Percentiles rank a stretch among this genome's conserved stretches.
phyloP scores from a whole-genome alignment of 2,797 vertebrate genomes.

The Lagodon rhomboides region DNA sequence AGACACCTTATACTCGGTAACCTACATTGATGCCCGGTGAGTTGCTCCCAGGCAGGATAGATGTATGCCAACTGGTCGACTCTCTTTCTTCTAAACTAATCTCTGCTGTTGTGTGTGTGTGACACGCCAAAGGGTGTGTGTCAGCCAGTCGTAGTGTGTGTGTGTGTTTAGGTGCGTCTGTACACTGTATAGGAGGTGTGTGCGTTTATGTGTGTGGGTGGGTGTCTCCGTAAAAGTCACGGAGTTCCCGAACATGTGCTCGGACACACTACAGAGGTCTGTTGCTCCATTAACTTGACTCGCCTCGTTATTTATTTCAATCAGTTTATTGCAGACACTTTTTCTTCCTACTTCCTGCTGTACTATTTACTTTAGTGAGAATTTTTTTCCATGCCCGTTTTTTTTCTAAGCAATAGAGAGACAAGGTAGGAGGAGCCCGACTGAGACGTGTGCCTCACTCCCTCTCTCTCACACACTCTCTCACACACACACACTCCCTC shows the following conservation, averaged over 20 bases:
- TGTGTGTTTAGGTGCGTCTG: conserved; percentile 60
- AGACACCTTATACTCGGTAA: conserved; percentile 48
- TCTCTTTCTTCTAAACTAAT: conserved; percentile 67
- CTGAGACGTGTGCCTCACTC: conserved; percentile 78
- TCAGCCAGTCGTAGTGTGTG: conserved; percentile 38
- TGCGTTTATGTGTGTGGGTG: conserved; percentile 57
- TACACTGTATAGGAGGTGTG: conserved; percentile 63
- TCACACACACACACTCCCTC: conserved; percentile 73
- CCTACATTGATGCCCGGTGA: conserved; percentile 42
- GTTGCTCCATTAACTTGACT: conserved; percentile 46
- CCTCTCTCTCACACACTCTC: conserved; percentile 65
- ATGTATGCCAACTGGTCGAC: conserved; percentile 56
- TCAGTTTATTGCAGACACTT: conserved; percentile 23
- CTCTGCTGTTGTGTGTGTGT: conserved; percentile 52
- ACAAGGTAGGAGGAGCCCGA: conserved; percentile 85
- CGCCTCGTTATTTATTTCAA: conserved; percentile 30
- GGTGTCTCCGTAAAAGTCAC: conserved; percentile 65
- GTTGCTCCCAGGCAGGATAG: conserved; percentile 43
- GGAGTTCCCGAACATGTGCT: conserved; percentile 76
- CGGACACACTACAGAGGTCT: conserved; percentile 56
- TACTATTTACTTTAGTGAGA: conserved; percentile 73
- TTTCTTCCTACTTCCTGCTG: conserved; percentile 46
- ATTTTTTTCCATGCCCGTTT: conserved; percentile 76
- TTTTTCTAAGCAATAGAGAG: conserved; percentile 76
- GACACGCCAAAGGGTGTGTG: conserved; percentile 65